Percentiles rank a stretch among this genome's conserved stretches.
Evolutionary conservation across 2,113 vertebrate species (phyloP).

Genomic region (Numida meleagris): DNA sequence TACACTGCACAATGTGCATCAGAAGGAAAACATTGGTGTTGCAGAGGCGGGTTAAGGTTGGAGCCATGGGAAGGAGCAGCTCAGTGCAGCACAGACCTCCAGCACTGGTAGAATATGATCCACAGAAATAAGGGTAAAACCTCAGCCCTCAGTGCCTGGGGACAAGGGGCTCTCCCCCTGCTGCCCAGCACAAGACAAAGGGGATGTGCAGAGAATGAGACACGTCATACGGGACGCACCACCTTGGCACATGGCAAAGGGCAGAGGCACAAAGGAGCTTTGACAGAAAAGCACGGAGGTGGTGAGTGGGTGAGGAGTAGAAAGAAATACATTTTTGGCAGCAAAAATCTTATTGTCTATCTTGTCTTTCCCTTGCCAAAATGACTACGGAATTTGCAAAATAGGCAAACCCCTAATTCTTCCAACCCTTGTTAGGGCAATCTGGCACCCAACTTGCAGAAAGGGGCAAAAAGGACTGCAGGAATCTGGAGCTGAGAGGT

Average conservation of each 20-base stretch:
- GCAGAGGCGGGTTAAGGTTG: not conserved
- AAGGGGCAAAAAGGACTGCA: not conserved
- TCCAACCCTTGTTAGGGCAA: not conserved
- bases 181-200: not conserved
- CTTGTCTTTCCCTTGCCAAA: not conserved
- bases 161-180: rapidly evolving
- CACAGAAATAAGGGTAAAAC: not conserved
- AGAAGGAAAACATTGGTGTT: not conserved
- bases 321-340: constrained; percentile 12
- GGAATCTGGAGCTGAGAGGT: not conserved
- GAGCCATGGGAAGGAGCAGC: not conserved
- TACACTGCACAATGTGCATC: not conserved
- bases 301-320: not conserved
- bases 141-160: not conserved
- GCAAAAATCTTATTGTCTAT: not conserved
- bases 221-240: not conserved
- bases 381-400: not conserved
- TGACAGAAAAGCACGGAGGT: not conserved
- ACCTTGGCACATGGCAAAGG: not conserved
- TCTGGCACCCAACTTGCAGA: not conserved
- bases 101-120: rapidly evolving
- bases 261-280: not conserved
- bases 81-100: not conserved
- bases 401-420: not conserved
- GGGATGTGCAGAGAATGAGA: rapidly evolving